Evolutionary conservation across 64 coral and sea anemone species (phyloP).

Genomic region (Cladopsammia gracilis): DNA sequence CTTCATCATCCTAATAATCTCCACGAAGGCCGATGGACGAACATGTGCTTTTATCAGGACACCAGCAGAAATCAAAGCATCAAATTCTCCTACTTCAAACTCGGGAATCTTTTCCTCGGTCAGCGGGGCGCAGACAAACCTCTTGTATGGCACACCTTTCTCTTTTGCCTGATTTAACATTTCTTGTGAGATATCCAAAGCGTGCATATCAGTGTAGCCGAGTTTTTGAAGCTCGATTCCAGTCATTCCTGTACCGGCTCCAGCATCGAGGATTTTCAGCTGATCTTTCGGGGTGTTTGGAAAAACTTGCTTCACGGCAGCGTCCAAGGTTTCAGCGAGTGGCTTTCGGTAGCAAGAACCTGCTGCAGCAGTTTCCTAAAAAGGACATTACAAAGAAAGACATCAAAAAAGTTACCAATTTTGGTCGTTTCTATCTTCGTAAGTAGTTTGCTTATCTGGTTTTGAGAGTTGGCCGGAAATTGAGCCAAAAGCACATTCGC

Average conservation of each 20-base stretch:
- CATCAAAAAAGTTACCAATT: too few relatives aligned
- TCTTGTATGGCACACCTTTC: slow-evolving; percentile 41
- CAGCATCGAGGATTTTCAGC: slow-evolving; percentile 36
- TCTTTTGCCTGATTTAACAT: slow-evolving; percentile 38
- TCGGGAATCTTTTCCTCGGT: slow-evolving; percentile 9
- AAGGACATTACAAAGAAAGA: too few relatives aligned
- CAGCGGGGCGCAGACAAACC: slow-evolving; percentile 21
- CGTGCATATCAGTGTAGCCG: slow-evolving; percentile 54
- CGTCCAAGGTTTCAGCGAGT: neutral
- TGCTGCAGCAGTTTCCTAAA: neutral
- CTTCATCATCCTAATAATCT: slow-evolving; percentile 46
- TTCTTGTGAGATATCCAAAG: slow-evolving; percentile 24
- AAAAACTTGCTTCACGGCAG: neutral
- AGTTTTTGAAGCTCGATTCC: slow-evolving; percentile 2
- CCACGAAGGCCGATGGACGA: slow-evolving; percentile 6
- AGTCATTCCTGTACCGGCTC: slow-evolving; percentile 54
- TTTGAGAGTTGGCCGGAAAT: too few relatives aligned
- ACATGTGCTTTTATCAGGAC: slow-evolving; percentile 38
- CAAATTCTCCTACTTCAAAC: slow-evolving; percentile 30
- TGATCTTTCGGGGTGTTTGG: neutral
- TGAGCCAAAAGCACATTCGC: too few relatives aligned
- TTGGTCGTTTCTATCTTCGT: too few relatives aligned
- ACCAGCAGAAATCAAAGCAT: slow-evolving; percentile 37
- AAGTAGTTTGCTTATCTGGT: too few relatives aligned
- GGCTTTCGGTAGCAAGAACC: neutral